These are phyloP conservation scores for Gallinago solitaria DNA, from an alignment of 2,797 vertebrate species.

Conservation along the genomic window DNA sequence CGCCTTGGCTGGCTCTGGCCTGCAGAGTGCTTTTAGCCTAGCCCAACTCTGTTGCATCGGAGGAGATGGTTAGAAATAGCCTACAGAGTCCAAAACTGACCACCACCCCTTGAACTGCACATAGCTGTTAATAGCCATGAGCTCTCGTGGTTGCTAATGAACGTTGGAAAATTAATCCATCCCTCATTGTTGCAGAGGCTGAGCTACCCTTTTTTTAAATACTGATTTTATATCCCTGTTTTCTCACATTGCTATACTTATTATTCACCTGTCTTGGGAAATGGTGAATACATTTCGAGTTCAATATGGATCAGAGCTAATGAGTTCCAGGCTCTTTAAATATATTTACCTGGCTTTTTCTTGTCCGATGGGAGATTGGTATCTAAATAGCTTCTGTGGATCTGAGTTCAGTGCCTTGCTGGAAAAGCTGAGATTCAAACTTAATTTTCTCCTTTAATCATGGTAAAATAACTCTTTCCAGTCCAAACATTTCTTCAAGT, in stretches of 20 bases:
- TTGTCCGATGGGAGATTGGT: neutral
- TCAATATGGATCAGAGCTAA: constrained; percentile 6
- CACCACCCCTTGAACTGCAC: neutral
- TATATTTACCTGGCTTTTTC: constrained; percentile 7
- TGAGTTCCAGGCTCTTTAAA: neutral
- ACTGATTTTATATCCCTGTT: neutral
- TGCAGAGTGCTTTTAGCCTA: neutral
- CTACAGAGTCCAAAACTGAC: neutral
- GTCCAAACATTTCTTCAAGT: constrained; percentile 23
- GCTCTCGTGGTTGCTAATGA: neutral
- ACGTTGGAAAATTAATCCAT: neutral
- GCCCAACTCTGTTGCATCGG: neutral
- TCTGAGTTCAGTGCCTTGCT: neutral
- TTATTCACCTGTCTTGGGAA: neutral
- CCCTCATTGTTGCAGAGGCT: neutral
- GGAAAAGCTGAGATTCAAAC: neutral
- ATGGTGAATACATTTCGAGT: neutral
- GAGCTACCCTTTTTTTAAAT: neutral
- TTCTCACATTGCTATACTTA: neutral
- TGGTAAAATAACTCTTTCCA: neutral
- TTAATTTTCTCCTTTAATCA: constrained; percentile 37
- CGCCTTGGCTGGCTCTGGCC: neutral
- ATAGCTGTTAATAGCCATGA: neutral
- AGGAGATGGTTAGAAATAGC: neutral
- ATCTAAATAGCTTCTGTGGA: neutral